Evolutionary conservation across 2,113 vertebrate species (phyloP).

Genomic region (Cyanocitta stelleri): DNA sequence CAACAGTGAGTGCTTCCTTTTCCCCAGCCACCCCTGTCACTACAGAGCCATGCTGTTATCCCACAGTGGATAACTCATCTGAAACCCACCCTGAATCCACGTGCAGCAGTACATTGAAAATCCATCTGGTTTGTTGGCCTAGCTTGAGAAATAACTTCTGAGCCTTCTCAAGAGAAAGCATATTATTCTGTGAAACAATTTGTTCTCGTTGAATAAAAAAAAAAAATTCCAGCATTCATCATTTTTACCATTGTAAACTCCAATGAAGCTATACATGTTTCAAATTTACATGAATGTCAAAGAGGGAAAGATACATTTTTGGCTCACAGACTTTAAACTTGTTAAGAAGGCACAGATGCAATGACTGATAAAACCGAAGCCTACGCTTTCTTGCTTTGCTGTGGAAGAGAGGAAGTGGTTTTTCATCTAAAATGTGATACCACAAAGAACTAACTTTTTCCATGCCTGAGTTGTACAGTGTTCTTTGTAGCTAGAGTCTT

Average conservation of each 20-base stretch:
- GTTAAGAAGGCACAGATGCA: background rate
- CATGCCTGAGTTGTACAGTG: background rate
- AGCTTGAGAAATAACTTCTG: background rate
- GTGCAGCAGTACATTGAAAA: background rate
- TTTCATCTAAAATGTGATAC: slow-evolving; percentile 1
- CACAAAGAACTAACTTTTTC: slow-evolving; percentile 32
- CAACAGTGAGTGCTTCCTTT: background rate
- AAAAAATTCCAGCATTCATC: background rate
- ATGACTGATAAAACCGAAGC: background rate
- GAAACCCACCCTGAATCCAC: background rate
- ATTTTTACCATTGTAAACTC: slow-evolving; percentile 10
- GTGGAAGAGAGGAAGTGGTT: slow-evolving; percentile 37
- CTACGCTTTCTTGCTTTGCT: slow-evolving; percentile 10
- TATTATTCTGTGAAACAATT: background rate
- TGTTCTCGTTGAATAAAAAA: background rate
- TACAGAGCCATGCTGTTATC: background rate
- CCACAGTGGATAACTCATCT: accelerated
- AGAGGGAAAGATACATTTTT: background rate
- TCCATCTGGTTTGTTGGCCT: background rate
- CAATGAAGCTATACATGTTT: background rate
- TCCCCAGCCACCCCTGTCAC: background rate
- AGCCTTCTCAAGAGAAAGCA: background rate
- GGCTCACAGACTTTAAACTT: background rate
- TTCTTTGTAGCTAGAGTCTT: background rate
- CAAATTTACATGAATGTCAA: slow-evolving; percentile 1